Base-by-base conservation (phyloP, 1,140 invertebrate genomes). In the Nasonia vitripennis region DNA sequence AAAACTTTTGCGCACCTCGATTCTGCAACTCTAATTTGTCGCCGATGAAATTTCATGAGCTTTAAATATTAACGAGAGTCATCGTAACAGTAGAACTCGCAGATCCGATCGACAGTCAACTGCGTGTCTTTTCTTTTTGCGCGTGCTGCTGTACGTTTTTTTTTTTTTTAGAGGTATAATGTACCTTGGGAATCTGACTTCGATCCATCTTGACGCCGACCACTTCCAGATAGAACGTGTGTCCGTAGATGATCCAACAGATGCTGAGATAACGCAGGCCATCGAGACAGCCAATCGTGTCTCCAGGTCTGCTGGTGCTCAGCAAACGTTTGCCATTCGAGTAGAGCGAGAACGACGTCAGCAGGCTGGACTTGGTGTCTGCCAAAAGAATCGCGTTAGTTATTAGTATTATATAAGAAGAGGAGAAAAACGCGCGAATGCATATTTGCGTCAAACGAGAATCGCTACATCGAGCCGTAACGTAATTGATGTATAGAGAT, bases 161-260 rank as follows among this genome's bases (percentile, higher is more conserved):
- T 11, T 51, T 11, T 17, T 17, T 17, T 55, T 55, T 55, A 20
- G 3, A 37, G 34, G 0, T 20, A 12, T 55, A 62, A 71, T 85
- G 87, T 77, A 92, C 91, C 80, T 78, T 87, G 20, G 86, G 48
- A 14, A 92, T 82, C 3, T 84, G 45, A 27, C 34, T 87, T 0
- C 91, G 86, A 34, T 91, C 86, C 78, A 91, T 88, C 74, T 91
- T 90, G 5, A 89, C 86, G 11, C 89, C 87, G 9, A 89, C 77
- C 5, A 84, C 85, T 75, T 90, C 87, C 4, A 81, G 74, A 73
- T 91, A 92, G 79, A 90, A 80, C 2, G 89, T 90, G 83, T 95
- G 95, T 5, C 93, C 94, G 31, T 92, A 89, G 20, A 95, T 91
- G 12, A 95, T 94, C 94, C 94, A 95, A 7, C 93, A 89, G 48